A percentile compares a stretch with the other conserved stretches of the same genome.
phyloP scores from a whole-genome alignment of 2,797 vertebrate genomes.

The Capromys pilorides region DNA sequence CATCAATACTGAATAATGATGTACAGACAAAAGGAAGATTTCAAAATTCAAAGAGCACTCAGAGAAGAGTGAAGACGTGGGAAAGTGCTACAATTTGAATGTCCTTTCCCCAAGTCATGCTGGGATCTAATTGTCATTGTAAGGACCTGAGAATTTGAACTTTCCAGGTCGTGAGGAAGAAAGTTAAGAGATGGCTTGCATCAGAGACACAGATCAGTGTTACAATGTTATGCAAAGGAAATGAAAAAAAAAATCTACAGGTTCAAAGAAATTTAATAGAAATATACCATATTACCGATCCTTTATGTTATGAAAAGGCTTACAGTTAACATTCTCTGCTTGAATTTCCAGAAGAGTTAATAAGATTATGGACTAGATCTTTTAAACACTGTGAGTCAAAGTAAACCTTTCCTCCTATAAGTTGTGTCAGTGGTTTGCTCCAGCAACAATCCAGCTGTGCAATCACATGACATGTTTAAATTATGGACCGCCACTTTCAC shows the following conservation, averaged over 20 bases:
- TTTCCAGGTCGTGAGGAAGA: neutral
- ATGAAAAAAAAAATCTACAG: neutral
- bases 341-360: neutral
- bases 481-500: neutral
- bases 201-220: neutral
- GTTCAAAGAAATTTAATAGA: neutral
- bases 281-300: neutral
- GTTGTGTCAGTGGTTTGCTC: neutral
- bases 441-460: neutral
- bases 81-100: neutral
- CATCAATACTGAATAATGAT: neutral
- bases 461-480: neutral
- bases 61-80: neutral
- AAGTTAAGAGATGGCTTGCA: neutral
- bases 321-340: neutral
- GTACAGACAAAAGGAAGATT: neutral
- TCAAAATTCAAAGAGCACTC: neutral
- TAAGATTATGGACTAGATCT: neutral
- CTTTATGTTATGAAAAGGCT: neutral
- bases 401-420: neutral
- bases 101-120: neutral
- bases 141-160: neutral
- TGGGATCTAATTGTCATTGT: neutral
- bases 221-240: neutral
- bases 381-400: neutral